phyloP scores from a whole-genome alignment of 2,797 vertebrate species.

The Crotalus adamanteus region DNA sequence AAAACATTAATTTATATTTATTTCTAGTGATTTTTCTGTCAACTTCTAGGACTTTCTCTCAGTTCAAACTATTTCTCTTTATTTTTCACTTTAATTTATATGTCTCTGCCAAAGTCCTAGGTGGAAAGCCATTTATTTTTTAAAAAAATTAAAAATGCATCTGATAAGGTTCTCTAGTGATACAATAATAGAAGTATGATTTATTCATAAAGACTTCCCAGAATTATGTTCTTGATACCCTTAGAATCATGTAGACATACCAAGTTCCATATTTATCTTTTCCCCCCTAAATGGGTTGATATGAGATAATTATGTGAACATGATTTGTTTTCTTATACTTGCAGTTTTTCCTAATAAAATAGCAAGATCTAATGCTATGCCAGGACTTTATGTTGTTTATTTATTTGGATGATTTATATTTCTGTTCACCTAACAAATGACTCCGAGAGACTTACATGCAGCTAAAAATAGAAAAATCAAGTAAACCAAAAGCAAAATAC shows the following conservation, averaged over 20 bases:
- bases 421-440: not conserved
- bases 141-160: not conserved
- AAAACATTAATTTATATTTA: not conserved
- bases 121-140: not conserved
- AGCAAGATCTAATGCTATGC: not conserved
- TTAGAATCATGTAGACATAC: conserved; percentile 36
- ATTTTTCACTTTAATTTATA: not conserved
- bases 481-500: not conserved
- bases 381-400: not conserved
- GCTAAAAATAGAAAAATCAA: not conserved
- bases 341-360: conserved; percentile 37
- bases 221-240: conserved; percentile 55
- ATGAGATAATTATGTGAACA: conserved; percentile 31
- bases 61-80: not conserved
- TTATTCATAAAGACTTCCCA: conserved; percentile 32
- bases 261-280: conserved; percentile 36
- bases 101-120: not conserved
- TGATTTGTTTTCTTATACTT: conserved; percentile 8
- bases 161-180: conserved; percentile 14
- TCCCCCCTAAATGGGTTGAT: conserved; percentile 37
- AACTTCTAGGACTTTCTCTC: not conserved
- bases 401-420: not conserved
- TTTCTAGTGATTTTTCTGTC: not conserved
- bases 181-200: not conserved
- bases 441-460: not conserved